A percentile compares a stretch with the other conserved stretches of the same genome.
Evolutionary conservation across 2,888 invertebrate genomes (phyloP).

Genomic region (Tethea ocularis): DNA sequence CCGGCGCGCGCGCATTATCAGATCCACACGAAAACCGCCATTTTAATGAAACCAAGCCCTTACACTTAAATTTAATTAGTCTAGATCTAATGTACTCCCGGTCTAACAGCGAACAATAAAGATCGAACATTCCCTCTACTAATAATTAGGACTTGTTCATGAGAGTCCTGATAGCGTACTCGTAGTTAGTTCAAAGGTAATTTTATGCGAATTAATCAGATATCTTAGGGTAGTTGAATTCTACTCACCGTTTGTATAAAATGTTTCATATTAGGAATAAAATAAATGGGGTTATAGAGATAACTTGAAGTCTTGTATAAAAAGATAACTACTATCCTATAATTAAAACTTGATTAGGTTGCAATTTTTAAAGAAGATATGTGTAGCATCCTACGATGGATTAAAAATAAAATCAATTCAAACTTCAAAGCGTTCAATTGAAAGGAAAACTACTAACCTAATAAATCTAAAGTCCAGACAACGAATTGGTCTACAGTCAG

Average conservation of each 20-base stretch:
- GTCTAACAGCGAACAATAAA: constrained; percentile 74
- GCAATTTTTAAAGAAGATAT: no score
- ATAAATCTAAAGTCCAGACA: constrained; percentile 20
- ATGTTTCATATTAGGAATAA: background rate
- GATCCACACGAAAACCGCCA: constrained; percentile 78
- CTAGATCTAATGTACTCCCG: constrained; percentile 62
- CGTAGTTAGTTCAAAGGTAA: constrained; percentile 53
- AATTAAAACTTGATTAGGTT: no score
- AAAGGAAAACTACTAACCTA: constrained; percentile 12
- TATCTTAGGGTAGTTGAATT: constrained; percentile 30
- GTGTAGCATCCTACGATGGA: no score
- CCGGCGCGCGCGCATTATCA: constrained; percentile 52
- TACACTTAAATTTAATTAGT: constrained; percentile 72
- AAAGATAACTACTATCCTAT: no score
- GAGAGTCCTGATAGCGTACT: constrained; percentile 64
- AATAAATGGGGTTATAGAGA: no score
- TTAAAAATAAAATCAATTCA: background rate
- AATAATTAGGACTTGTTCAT: constrained; percentile 75
- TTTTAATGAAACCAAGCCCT: constrained; percentile 67
- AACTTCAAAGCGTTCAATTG: background rate
- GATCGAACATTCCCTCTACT: constrained; percentile 71
- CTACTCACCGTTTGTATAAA: background rate
- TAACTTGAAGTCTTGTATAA: no score
- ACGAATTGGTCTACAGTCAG: constrained; percentile 30
- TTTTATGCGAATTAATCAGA: constrained; percentile 74